Evolutionary conservation across 1,140 invertebrate genomes (phyloP).

Genomic region (Zaprionus kolodkinae): DNA sequence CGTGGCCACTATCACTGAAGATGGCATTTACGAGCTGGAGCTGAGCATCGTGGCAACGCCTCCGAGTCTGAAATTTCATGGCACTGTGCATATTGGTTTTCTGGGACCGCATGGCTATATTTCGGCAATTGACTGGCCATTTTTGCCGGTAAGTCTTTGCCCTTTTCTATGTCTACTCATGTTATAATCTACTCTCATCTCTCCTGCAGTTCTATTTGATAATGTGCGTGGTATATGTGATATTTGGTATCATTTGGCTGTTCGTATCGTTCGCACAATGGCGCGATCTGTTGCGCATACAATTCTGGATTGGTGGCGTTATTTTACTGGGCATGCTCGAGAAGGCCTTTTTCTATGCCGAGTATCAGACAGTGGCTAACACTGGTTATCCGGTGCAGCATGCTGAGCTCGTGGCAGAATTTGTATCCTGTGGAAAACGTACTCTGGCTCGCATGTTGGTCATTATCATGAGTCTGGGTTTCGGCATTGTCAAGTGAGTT

Average conservation of each 20-base stretch:
- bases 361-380: conserved; percentile 92
- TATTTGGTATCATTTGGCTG: conserved; percentile 93
- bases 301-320: conserved; percentile 97
- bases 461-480: conserved; percentile 96
- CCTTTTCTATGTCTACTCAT: conserved; percentile 5
- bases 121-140: conserved; percentile 90
- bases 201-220: conserved; percentile 92
- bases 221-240: conserved; percentile 94
- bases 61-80: conserved; percentile 78
- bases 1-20: conserved; percentile 84
- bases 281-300: conserved; percentile 95
- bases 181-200: conserved; percentile 5
- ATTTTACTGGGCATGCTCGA: conserved; percentile 94
- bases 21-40: conserved; percentile 86
- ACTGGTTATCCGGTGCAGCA: conserved; percentile 89
- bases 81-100: conserved; percentile 88
- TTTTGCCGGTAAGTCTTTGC: conserved; percentile 86
- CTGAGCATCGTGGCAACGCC: conserved; percentile 73
- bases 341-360: conserved; percentile 95
- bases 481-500: conserved; percentile 96
- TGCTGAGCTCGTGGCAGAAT: conserved; percentile 92
- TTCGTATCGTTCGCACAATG: conserved; percentile 93
- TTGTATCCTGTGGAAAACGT: conserved; percentile 92
- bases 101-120: conserved; percentile 88
- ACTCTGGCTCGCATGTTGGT: conserved; percentile 96